Evolutionary conservation across 1,140 invertebrate species (phyloP).

Genomic region (Meloidogyne chitwoodi): DNA sequence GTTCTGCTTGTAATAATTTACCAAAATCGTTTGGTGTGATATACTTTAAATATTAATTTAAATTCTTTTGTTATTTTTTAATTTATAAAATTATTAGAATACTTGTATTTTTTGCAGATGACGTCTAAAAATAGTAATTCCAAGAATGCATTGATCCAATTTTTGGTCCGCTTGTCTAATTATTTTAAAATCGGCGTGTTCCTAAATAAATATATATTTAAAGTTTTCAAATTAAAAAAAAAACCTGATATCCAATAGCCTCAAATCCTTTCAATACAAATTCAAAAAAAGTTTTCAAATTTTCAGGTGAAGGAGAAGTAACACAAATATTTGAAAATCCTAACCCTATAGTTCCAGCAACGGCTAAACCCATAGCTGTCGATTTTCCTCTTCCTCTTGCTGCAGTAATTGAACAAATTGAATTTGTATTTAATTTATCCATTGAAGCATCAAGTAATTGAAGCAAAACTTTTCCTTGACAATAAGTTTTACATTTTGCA

Average conservation of each 20-base stretch:
- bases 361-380: constrained; percentile 81
- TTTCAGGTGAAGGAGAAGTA: constrained; percentile 94
- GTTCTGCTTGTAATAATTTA: constrained; percentile 83
- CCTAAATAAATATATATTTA: too few relatives aligned
- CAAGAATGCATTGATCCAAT: constrained; percentile 89
- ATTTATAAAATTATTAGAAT: constrained; percentile 31
- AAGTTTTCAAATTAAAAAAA: too few relatives aligned
- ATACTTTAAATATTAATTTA: constrained; percentile 68
- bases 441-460: constrained; percentile 91
- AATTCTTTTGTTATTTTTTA: constrained; percentile 1
- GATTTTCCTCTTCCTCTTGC: constrained; percentile 95
- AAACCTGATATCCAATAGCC: constrained; percentile 76
- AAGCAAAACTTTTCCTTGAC: constrained; percentile 75
- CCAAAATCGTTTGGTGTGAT: constrained; percentile 85
- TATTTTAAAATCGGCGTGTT: constrained; percentile 91
- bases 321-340: constrained; percentile 97
- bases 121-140: constrained; percentile 81
- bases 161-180: constrained; percentile 84
- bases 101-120: constrained; percentile 95
- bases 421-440: constrained; percentile 79
- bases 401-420: constrained; percentile 89
- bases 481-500: constrained; percentile 83
- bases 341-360: constrained; percentile 68
- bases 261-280: constrained; percentile 95
- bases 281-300: constrained; percentile 94